Percentiles rank a stretch among this genome's conserved stretches.
These are phyloP conservation scores for Sebastes hopkinsi DNA, from an alignment of 2,797 vertebrate genomes.

Conservation along the genomic window DNA sequence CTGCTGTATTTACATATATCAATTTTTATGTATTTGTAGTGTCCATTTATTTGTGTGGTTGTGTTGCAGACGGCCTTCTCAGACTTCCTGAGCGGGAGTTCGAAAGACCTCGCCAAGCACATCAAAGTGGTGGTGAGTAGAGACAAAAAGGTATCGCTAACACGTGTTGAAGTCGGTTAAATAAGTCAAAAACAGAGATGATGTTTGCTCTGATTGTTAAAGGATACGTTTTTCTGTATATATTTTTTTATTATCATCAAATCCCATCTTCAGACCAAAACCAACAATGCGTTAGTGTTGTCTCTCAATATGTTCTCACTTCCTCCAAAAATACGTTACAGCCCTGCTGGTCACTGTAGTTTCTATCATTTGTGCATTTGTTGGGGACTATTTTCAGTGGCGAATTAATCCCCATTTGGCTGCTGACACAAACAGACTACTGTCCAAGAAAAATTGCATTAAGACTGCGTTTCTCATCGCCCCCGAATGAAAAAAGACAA, in stretches of 20 bases:
- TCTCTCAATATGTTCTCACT: no score
- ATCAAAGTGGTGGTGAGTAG: constrained; percentile 91
- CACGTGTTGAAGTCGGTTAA: not conserved
- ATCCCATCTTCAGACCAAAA: not conserved
- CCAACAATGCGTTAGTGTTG: no score
- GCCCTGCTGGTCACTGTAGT: no score
- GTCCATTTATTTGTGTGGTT: not conserved
- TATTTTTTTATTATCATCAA: not conserved
- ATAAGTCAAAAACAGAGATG: not conserved
- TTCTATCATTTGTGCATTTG: no score
- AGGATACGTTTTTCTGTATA: not conserved
- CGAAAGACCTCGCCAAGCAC: constrained; percentile 94
- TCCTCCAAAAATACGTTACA: no score
- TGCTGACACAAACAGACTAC: no score
- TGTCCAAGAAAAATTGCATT: no score
- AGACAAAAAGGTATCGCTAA: not conserved
- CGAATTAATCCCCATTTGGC: no score
- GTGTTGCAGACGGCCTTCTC: constrained; percentile 92
- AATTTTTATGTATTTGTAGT: not conserved
- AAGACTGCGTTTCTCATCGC: accelerated
- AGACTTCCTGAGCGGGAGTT: constrained; percentile 94
- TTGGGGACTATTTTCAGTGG: no score
- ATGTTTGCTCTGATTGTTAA: not conserved
- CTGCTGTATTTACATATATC: no score
- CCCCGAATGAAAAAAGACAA: no score